These are phyloP conservation scores for cattle (Bos taurus) DNA, from an alignment of 2,113 vertebrate genomes.

Conservation along the genomic window ARS-UCD2.0 NC_037347.1:37632501-37633000, in stretches of 20 bases:
- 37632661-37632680: neutral
- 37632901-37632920: neutral
- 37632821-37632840: neutral
- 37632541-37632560: neutral
- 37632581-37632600: neutral
- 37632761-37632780: neutral
- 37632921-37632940: neutral
- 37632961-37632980: neutral
- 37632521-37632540: neutral
- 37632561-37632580: neutral
- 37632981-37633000: neutral
- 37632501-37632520: neutral
- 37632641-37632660: neutral
- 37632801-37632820: neutral
- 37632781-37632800: neutral
- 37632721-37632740: neutral
- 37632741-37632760: neutral
- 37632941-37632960: neutral
- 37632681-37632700: neutral
- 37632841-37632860: neutral
- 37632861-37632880: neutral
- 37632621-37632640: neutral
- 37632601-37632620: neutral
- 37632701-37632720: neutral
- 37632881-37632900: neutral